phyloP scores from a whole-genome alignment of 2,797 vertebrate species.

The Sebastiscus tertius region DNA sequence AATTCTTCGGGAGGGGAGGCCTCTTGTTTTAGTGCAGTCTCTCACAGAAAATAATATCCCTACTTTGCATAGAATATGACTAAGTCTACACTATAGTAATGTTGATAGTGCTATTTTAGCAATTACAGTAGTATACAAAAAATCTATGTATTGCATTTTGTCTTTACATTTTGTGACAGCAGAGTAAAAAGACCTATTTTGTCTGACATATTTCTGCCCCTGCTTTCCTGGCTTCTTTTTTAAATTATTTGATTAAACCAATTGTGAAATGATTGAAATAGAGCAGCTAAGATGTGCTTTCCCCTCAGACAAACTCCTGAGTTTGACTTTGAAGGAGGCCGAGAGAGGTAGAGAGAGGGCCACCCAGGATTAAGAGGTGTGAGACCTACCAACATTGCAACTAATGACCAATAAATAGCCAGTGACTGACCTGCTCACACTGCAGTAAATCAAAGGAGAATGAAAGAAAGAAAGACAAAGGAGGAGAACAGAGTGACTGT shows the following conservation, averaged over 20 bases:
- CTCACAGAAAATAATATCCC: background rate
- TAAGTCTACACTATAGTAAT: background rate
- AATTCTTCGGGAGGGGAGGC: background rate
- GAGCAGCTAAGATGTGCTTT: background rate
- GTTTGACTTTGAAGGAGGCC: constrained; percentile 2
- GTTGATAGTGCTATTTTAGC: background rate
- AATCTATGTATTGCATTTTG: background rate
- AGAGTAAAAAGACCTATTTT: background rate
- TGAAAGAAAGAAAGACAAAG: background rate
- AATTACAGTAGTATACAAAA: background rate
- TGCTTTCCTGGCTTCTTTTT: background rate
- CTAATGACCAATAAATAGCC: constrained; percentile 53
- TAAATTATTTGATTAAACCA: background rate
- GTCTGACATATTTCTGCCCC: background rate
- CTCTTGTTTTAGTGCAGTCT: background rate
- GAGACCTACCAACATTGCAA: constrained; percentile 45
- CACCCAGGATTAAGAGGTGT: constrained; percentile 58
- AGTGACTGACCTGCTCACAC: constrained; percentile 26
- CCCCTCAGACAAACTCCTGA: background rate
- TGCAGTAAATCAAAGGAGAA: constrained; percentile 37
- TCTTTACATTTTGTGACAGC: background rate
- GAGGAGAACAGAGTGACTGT: background rate
- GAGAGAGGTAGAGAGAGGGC: constrained; percentile 12
- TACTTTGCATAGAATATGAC: background rate
- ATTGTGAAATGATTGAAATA: background rate